A percentile compares a stretch with the other conserved stretches of the same genome.
phyloP scores from a whole-genome alignment of 2,797 vertebrate species.

The Rhinichthys osculus region DNA sequence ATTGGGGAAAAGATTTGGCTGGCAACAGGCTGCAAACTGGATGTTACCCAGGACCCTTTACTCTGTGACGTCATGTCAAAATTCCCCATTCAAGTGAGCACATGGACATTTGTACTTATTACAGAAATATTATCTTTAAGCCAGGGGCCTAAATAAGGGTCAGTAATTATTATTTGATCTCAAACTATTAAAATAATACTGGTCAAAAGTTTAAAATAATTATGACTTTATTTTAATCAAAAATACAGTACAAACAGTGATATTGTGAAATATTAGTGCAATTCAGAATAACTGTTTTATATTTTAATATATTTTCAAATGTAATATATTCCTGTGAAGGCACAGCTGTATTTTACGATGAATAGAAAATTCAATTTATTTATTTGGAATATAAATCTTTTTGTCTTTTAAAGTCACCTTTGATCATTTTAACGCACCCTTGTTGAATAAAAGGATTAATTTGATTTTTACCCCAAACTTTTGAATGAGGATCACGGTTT shows the following conservation, averaged over 20 bases:
- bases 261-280: background rate
- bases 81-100: conserved; percentile 77
- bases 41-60: conserved; percentile 77
- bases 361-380: background rate
- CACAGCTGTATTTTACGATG: background rate
- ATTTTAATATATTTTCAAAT: background rate
- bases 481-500: background rate
- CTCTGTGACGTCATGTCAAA: conserved; percentile 75
- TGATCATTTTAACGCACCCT: background rate
- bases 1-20: conserved; percentile 81
- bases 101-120: background rate
- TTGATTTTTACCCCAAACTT: background rate
- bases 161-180: background rate
- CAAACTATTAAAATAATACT: background rate
- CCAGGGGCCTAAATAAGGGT: background rate
- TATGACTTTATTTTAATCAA: no score
- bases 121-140: background rate
- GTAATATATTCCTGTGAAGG: background rate
- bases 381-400: background rate
- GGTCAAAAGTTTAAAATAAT: background rate
- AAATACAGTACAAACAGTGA: background rate
- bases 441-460: background rate
- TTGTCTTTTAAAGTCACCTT: background rate
- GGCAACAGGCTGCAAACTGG: conserved; percentile 82
- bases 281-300: background rate